Evolutionary conservation across 30 jellyfish, hydroid and myxozoan genomes (phyloP).

Genomic region (Pelagia noctiluca): DNA sequence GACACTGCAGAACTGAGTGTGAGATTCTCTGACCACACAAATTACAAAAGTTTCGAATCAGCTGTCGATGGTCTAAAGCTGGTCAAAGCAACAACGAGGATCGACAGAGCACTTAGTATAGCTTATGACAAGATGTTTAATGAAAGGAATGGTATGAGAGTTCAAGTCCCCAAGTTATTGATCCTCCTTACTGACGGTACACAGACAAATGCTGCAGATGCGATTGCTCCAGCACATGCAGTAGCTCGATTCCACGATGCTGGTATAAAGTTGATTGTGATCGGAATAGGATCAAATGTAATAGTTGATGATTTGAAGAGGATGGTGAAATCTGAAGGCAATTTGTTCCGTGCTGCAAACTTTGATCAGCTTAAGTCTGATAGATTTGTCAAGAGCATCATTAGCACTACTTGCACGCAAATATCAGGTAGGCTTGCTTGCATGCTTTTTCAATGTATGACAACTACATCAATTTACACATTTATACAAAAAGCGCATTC

Average conservation of each 20-base stretch:
- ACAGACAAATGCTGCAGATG: conserved; percentile 57
- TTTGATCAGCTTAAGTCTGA: conserved; percentile 31
- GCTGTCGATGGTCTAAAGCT: conserved; percentile 72
- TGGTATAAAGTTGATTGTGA: conserved; percentile 61
- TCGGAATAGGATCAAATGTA: conserved; percentile 79
- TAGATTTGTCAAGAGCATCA: conserved; percentile 23
- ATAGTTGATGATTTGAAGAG: conserved; percentile 53
- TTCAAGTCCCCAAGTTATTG: conserved; percentile 49
- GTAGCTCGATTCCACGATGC: conserved; percentile 75
- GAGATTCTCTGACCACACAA: conserved; percentile 56
- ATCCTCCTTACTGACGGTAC: conserved; percentile 79
- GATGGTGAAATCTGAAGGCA: conserved; percentile 55
- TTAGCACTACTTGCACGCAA: conserved; percentile 22
- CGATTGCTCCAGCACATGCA: conserved; percentile 48
- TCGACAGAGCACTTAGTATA: conserved; percentile 62
- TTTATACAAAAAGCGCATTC: too few species aligned
- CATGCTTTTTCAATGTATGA: too few species aligned
- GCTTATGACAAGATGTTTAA: conserved; percentile 60
- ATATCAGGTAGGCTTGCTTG: conserved; percentile 43
- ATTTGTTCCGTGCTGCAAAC: conserved; percentile 43
- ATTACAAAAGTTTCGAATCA: conserved; percentile 48
- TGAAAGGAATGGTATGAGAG: conserved; percentile 46
- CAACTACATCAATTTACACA: too few species aligned
- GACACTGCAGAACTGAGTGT: conserved; percentile 53
- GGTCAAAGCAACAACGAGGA: conserved; percentile 53